These are phyloP conservation scores for Pocota personata DNA, from an alignment of 2,888 invertebrate species.

Conservation along the genomic window DNA sequence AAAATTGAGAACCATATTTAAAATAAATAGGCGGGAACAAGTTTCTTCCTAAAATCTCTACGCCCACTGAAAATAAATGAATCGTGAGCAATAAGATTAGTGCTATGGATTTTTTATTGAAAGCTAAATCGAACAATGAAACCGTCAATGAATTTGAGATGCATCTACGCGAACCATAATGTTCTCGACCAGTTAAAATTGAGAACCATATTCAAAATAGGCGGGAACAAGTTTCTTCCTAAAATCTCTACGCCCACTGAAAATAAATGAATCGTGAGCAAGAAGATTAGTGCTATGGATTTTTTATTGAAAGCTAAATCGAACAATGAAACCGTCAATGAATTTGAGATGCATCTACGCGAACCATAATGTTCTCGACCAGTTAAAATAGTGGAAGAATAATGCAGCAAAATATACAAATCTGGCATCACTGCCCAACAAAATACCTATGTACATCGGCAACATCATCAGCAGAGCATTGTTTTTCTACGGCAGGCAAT, in stretches of 20 bases:
- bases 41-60: background rate
- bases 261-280: background rate
- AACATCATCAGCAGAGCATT: too few species aligned
- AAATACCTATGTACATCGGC: too few species aligned
- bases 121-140: background rate
- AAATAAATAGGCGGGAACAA: too few species aligned
- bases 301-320: background rate
- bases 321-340: background rate
- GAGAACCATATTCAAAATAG: too few species aligned
- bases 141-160: background rate
- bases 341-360: background rate
- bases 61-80: background rate
- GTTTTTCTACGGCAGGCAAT: too few species aligned
- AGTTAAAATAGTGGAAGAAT: constrained; percentile 2
- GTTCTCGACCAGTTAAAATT: background rate
- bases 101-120: too few species aligned
- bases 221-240: too few species aligned
- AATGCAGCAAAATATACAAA: constrained; percentile 1
- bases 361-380: background rate
- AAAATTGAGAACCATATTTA: too few species aligned
- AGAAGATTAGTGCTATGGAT: too few species aligned
- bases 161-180: background rate
- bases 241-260: background rate
- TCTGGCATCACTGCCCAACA: too few species aligned
- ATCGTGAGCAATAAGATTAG: background rate